A percentile compares a stretch with the other conserved stretches of the same genome.
Evolutionary conservation across 2,888 invertebrate genomes (phyloP).

Genomic region (Vandiemenella viatica): DNA sequence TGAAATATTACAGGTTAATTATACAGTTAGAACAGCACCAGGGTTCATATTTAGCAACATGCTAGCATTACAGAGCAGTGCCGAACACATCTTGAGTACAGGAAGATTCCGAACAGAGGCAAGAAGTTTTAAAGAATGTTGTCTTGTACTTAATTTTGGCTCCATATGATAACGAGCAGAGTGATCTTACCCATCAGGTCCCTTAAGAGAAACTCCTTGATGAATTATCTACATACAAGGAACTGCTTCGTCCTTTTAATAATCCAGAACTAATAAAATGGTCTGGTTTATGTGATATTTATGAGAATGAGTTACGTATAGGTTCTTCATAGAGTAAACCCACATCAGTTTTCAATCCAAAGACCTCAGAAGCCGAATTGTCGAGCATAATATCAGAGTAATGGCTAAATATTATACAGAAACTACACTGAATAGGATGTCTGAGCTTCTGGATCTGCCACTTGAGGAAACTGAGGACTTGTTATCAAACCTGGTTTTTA

Average conservation of each 20-base stretch:
- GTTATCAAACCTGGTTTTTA: conserved; percentile 82
- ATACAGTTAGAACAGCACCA: conserved; percentile 93
- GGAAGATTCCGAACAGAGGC: conserved; percentile 43
- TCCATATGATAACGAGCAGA: conserved; percentile 93
- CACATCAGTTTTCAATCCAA: conserved; percentile 65
- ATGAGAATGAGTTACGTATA: conserved; percentile 60
- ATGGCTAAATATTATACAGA: conserved; percentile 98
- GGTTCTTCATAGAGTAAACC: conserved; percentile 21
- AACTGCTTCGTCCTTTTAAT: conserved; percentile 79
- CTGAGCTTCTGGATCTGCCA: conserved; percentile 78
- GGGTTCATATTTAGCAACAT: conserved; percentile 79
- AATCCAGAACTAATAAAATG: conserved; percentile 93
- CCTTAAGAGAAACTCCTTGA: conserved; percentile 78
- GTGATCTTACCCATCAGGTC: conserved; percentile 85
- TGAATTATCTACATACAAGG: conserved; percentile 82
- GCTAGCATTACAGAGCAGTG: conserved; percentile 89
- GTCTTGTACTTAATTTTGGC: conserved; percentile 87
- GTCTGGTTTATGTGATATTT: conserved; percentile 72
- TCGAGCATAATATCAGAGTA: conserved; percentile 97
- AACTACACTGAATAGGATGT: conserved; percentile 78
- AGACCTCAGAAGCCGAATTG: conserved; percentile 86
- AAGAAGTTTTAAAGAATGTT: conserved; percentile 68
- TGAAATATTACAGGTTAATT: conserved; percentile 69
- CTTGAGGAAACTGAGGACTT: conserved; percentile 87
- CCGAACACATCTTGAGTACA: conserved; percentile 62